Evolutionary conservation across 1,140 invertebrate species (phyloP).

Genomic region (Aphaenogaster ashmeadi): DNA sequence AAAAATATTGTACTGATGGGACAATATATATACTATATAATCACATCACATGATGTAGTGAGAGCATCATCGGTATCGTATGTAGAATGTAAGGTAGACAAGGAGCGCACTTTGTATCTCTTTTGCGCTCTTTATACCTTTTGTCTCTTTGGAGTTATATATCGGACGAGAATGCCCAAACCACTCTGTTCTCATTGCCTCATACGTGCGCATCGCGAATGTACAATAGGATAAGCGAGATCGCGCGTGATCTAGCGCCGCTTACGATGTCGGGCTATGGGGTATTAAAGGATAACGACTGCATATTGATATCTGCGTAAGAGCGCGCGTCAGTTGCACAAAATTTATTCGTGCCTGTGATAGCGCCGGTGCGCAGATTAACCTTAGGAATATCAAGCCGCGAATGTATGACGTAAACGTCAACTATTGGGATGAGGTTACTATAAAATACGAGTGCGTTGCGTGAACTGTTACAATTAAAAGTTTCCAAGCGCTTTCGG

Average conservation of each 20-base stretch:
- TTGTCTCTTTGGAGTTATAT: background rate
- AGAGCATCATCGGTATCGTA: background rate
- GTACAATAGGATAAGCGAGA: conserved; percentile 30
- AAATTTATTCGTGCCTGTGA: conserved; percentile 40
- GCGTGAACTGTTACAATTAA: conserved; percentile 1
- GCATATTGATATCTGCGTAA: conserved; percentile 47
- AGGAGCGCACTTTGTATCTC: background rate
- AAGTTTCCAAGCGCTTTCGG: background rate
- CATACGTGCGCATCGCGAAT: conserved; percentile 5
- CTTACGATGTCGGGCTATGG: conserved; percentile 16
- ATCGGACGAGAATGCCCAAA: conserved; percentile 21
- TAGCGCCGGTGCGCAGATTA: conserved; percentile 10
- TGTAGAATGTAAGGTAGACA: background rate
- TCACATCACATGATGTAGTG: background rate
- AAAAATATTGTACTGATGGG: background rate
- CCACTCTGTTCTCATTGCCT: background rate
- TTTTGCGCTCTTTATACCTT: background rate
- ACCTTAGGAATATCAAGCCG: background rate
- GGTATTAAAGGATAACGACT: conserved; percentile 52
- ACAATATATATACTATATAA: background rate
- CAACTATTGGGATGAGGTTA: background rate
- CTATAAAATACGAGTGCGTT: background rate
- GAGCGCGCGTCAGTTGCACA: conserved; percentile 27
- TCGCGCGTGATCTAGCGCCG: conserved; percentile 18
- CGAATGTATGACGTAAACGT: conserved; percentile 8